Conservation (phyloP, 1,140 invertebrate species). For the Tribolium castaneum region DNA sequence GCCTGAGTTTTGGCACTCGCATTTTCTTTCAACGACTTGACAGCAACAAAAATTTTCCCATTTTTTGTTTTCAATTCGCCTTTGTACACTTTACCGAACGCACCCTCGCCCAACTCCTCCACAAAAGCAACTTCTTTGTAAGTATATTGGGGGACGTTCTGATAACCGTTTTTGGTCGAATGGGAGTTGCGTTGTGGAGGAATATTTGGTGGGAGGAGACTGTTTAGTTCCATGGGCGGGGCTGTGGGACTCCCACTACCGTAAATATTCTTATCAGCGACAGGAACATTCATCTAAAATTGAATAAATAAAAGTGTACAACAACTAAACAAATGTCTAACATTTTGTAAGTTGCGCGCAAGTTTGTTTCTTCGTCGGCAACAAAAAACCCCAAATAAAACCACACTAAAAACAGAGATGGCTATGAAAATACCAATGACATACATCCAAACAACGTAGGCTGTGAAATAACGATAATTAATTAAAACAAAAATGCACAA, state of each 20-base stretch:
- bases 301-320: not conserved
- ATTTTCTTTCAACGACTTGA: slow-evolving; percentile 95
- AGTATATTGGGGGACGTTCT: slow-evolving; percentile 78
- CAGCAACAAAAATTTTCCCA: slow-evolving; percentile 84
- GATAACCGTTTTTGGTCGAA: slow-evolving; percentile 60
- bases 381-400: slow-evolving; percentile 67
- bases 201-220: slow-evolving; percentile 72
- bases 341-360: slow-evolving; percentile 72
- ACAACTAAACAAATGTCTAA: slow-evolving; percentile 53
- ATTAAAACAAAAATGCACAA: too few species aligned
- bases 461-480: slow-evolving; percentile 49
- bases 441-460: slow-evolving; percentile 72
- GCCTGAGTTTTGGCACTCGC: slow-evolving; percentile 90
- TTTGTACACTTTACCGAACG: slow-evolving; percentile 96
- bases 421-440: slow-evolving; percentile 67
- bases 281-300: slow-evolving; percentile 71
- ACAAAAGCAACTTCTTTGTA: slow-evolving; percentile 87
- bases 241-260: slow-evolving; percentile 72
- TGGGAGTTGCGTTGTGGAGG: slow-evolving; percentile 58
- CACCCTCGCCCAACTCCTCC: slow-evolving; percentile 95
- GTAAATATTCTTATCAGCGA: slow-evolving; percentile 84
- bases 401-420: slow-evolving; percentile 59
- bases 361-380: slow-evolving; percentile 67
- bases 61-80: slow-evolving; percentile 82
- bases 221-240: slow-evolving; percentile 80